Percentiles rank a stretch among this genome's conserved stretches.
Evolutionary conservation across 2,113 vertebrate species (phyloP).

Genomic region (Sarotherodon lohbergeri): DNA sequence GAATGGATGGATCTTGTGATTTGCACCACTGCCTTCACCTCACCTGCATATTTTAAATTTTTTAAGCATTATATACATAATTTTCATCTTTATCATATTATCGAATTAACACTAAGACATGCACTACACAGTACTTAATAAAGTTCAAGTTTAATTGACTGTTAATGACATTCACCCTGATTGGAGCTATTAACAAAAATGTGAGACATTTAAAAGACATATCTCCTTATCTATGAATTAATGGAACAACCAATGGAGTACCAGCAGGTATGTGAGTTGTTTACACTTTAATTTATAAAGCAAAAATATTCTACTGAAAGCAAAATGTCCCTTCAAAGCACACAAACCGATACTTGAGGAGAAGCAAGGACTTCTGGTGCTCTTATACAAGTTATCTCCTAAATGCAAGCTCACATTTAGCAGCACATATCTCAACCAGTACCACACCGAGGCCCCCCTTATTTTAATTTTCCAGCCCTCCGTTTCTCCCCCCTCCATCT

Average conservation of each 20-base stretch:
- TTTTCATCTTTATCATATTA: neutral
- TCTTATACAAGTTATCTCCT: slow-evolving; percentile 40
- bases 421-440: slow-evolving; percentile 46
- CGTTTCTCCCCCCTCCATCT: neutral
- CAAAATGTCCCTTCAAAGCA: slow-evolving; percentile 32
- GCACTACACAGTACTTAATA: neutral
- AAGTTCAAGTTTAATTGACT: neutral
- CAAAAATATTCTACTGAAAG: slow-evolving; percentile 22
- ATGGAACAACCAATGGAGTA: accelerated
- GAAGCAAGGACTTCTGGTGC: slow-evolving; percentile 28
- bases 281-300: neutral
- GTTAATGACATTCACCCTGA: neutral
- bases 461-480: slow-evolving; percentile 48
- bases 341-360: slow-evolving; percentile 25
- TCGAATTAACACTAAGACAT: neutral
- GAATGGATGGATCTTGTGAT: neutral
- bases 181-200: neutral
- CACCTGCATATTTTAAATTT: neutral
- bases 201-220: neutral
- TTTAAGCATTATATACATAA: neutral
- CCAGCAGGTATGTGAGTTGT: neutral
- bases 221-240: neutral
- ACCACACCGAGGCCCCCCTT: slow-evolving; percentile 48
- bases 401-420: slow-evolving; percentile 59
- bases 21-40: neutral